Base-by-base conservation (phyloP, 2,888 invertebrate species). In the Stomorhina lunata region DNA sequence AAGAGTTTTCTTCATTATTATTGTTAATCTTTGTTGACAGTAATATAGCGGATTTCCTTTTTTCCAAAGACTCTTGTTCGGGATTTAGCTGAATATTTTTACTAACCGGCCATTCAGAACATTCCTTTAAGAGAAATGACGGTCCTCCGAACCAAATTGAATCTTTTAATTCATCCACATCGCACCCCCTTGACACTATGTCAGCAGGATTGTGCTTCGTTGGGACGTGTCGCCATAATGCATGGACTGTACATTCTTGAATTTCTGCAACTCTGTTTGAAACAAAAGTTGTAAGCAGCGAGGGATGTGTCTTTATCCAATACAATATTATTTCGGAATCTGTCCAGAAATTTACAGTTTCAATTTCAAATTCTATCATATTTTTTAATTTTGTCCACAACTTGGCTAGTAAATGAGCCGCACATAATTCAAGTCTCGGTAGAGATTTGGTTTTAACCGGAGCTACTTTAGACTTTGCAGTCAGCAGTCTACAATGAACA, bases 271-370 rank as follows among this genome's bases (percentile, higher is more conserved):
- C 59, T 25, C 37, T 22, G 7, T 45, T 63, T 9, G 63, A 27
- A 17, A 63, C 17, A 29, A 63, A 63, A 9, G 43, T 63, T 0
- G 4, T 12, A 2, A 63, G 43, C 15, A 29, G 43, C 4, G 61
- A 43, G 1, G 63, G 29, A 27, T 27, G n/a, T n/a, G n/a, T n/a
- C n/a, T 63, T 45, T 17, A 20, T 45, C 45, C 63, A 63, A 63
- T 29, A 12, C 10, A 43, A 12, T 7, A 2, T 20, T 29, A 45
- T 29, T 17, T 63, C 29, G 0, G 43, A 63, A 17, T 63, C 17
- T 20, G 27, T 25, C 40, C 61, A 61, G n/a, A n/a, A n/a, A n/a
- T n/a, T n/a, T n/a, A n/a, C n/a, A n/a, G n/a, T n/a, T n/a, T n/a
- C n/a, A n/a, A n/a, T n/a, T n/a, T n/a, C n/a, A n/a, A n/a, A n/a